Conservation (phyloP, 2,888 invertebrate species). For the Drosophila acutilabella region DNA sequence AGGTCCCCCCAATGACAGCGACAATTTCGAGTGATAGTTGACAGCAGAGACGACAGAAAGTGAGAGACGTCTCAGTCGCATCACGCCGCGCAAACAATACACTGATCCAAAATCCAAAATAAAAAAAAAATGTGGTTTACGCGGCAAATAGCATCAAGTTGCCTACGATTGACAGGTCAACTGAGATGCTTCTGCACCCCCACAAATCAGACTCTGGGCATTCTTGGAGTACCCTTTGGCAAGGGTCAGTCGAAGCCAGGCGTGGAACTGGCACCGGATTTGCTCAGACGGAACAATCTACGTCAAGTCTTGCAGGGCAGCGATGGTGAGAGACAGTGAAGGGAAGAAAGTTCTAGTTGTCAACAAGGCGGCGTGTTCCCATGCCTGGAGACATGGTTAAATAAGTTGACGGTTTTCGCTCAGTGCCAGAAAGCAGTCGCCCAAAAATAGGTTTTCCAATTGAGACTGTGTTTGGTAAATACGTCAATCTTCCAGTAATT, state of each 20-base stretch:
- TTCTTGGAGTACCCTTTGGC: slow-evolving; percentile 92
- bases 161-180: slow-evolving; percentile 15
- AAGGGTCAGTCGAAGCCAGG: slow-evolving; percentile 91
- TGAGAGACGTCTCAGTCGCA: slow-evolving; percentile 38
- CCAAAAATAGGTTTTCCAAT: too few relatives aligned
- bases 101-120: slow-evolving; percentile 1
- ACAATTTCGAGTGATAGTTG: slow-evolving; percentile 23
- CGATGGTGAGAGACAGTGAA: slow-evolving; percentile 85
- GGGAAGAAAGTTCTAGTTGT: not conserved
- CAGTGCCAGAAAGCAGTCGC: too few relatives aligned
- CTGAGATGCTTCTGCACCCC: slow-evolving; percentile 13
- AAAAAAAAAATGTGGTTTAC: slow-evolving; percentile 54
- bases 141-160: slow-evolving; percentile 43
- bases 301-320: slow-evolving; percentile 87
- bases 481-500: too few relatives aligned
- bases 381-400: too few relatives aligned
- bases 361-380: not conserved
- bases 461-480: too few relatives aligned
- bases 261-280: slow-evolving; percentile 89
- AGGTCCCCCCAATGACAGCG: slow-evolving; percentile 22
- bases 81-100: slow-evolving; percentile 8
- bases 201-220: slow-evolving; percentile 86
- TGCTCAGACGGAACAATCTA: slow-evolving; percentile 88
- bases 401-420: not conserved
- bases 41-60: slow-evolving; percentile 32